Evolutionary conservation across 2,888 invertebrate species (phyloP).

Genomic region (Drosophila diplacantha): DNA sequence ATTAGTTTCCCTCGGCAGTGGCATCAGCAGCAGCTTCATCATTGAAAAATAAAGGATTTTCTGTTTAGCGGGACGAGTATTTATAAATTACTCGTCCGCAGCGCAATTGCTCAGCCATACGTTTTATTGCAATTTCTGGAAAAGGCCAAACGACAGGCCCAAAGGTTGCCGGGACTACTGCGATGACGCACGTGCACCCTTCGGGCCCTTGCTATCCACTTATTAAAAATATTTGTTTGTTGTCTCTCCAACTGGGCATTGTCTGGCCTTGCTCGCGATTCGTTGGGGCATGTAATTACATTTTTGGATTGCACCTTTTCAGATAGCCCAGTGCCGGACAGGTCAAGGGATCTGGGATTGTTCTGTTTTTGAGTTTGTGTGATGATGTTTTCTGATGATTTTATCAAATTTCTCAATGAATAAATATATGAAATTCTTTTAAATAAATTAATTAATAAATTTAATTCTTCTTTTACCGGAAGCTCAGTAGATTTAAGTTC

Average conservation of each 20-base stretch:
- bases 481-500: background rate
- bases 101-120: conserved; percentile 62
- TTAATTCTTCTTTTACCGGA: no score
- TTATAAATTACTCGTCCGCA: conserved; percentile 61
- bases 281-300: conserved; percentile 61
- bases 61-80: conserved; percentile 39
- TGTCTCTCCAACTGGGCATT: conserved; percentile 38
- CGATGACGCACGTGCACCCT: conserved; percentile 46
- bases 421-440: no score
- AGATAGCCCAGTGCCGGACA: conserved; percentile 1
- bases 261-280: conserved; percentile 60
- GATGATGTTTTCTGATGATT: background rate
- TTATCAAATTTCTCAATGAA: background rate
- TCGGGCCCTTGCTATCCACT: conserved; percentile 34
- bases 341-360: conserved; percentile 4
- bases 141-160: conserved; percentile 36
- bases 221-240: conserved; percentile 68
- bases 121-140: conserved; percentile 67
- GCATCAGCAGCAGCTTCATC: conserved; percentile 17
- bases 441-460: no score
- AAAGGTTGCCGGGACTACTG: conserved; percentile 45
- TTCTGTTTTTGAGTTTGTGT: background rate
- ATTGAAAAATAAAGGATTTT: conserved; percentile 56
- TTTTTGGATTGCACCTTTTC: conserved; percentile 43
- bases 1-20: conserved; percentile 52